Evolutionary conservation across 2,888 invertebrate species (phyloP).

Genomic region (Tolmerus cingulatus): DNA sequence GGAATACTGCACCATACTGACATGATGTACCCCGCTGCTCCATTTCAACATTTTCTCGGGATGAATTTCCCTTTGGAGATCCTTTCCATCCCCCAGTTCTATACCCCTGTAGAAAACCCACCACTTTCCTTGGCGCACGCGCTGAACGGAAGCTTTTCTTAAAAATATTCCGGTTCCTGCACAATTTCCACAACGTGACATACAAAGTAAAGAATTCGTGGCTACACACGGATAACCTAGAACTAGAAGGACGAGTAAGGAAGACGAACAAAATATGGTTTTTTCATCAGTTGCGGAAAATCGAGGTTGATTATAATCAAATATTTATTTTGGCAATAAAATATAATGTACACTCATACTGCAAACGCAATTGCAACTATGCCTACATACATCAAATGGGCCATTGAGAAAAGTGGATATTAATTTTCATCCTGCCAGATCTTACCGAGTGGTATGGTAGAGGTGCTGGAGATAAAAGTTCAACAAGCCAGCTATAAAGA

Average conservation of each 20-base stretch:
- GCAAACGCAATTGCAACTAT: neutral
- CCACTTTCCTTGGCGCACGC: neutral
- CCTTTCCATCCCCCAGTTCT: neutral
- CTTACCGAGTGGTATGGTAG: neutral
- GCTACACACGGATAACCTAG: neutral
- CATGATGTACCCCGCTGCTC: neutral
- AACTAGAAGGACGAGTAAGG: neutral
- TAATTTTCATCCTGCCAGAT: neutral
- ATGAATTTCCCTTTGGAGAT: constrained; percentile 13
- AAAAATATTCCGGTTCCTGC: neutral
- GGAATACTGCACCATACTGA: constrained; percentile 35
- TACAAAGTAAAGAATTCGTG: neutral
- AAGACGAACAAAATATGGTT: constrained; percentile 41
- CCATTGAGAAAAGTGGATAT: neutral
- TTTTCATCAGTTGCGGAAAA: constrained; percentile 46
- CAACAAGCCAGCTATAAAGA: neutral
- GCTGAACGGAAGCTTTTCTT: neutral
- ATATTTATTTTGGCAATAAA: constrained; percentile 49
- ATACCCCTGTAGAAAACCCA: neutral
- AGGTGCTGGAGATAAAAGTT: neutral
- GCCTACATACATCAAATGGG: too few species aligned
- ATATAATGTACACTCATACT: constrained; percentile 33
- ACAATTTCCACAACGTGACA: neutral
- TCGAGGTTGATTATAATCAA: constrained; percentile 48
- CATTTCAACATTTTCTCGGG: neutral